A percentile compares a stretch with the other conserved stretches of the same genome.
These are phyloP conservation scores for Caenorhabditis uteleia DNA, from an alignment of 2,888 invertebrate genomes.

Conservation along the genomic window DNA sequence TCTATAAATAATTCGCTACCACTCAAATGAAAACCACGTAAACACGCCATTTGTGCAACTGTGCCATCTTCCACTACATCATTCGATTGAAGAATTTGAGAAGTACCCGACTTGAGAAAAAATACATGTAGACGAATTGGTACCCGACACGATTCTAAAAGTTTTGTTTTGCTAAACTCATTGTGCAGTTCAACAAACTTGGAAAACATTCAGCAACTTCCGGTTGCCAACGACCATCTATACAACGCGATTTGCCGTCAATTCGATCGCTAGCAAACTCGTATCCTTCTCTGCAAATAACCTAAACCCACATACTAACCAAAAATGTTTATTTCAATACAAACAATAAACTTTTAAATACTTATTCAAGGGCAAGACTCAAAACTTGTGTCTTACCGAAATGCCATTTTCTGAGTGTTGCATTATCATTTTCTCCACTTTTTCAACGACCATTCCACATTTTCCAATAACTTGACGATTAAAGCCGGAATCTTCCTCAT, in stretches of 20 bases:
- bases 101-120: constrained; percentile 52
- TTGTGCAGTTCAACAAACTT: constrained; percentile 73
- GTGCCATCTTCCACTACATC: constrained; percentile 57
- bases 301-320: constrained; percentile 46
- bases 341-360: neutral
- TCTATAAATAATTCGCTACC: constrained; percentile 2
- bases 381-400: constrained; percentile 19
- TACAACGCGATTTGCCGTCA: constrained; percentile 79
- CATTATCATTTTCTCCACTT: constrained; percentile 27
- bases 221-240: constrained; percentile 90
- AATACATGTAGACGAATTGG: constrained; percentile 66
- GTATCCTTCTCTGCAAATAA: constrained; percentile 62
- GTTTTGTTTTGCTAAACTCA: neutral
- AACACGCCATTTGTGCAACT: constrained; percentile 51
- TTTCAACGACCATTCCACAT: constrained; percentile 17
- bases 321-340: neutral
- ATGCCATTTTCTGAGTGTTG: constrained; percentile 27
- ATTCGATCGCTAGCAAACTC: constrained; percentile 49
- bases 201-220: constrained; percentile 85
- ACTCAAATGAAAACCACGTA: constrained; percentile 45
- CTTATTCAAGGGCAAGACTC: neutral
- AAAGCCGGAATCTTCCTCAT: neutral
- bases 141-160: constrained; percentile 59
- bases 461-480: constrained; percentile 12
- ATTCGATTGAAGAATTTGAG: constrained; percentile 64